Evolutionary conservation across 2,113 vertebrate genomes (phyloP).

Genomic region (Cyprinodon tularosa): DNA sequence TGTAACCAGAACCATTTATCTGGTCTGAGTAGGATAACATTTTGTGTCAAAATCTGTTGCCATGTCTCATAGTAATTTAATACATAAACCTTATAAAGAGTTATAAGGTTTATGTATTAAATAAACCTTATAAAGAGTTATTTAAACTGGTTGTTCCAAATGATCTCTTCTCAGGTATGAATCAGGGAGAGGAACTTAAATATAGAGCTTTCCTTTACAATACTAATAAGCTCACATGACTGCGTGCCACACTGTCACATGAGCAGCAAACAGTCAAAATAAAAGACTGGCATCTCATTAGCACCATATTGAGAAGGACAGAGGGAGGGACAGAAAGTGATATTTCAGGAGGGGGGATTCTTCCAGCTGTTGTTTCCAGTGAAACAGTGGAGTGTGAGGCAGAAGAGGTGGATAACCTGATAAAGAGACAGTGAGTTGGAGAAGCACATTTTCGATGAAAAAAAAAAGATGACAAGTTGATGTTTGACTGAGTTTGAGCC

Average conservation of each 20-base stretch:
- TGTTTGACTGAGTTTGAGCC: conserved; percentile 43
- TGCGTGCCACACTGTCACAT: conserved; percentile 61
- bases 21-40: too few relatives aligned
- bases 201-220: too few relatives aligned
- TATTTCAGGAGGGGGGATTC: conserved; percentile 56
- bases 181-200: too few relatives aligned
- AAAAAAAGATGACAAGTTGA: conserved; percentile 30
- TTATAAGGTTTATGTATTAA: too few relatives aligned
- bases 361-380: conserved; percentile 70
- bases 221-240: conserved; percentile 73
- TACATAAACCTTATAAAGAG: too few relatives aligned
- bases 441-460: conserved; percentile 34
- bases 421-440: conserved; percentile 20
- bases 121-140: too few relatives aligned
- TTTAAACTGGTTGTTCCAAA: too few relatives aligned
- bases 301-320: conserved; percentile 74
- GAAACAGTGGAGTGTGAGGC: conserved; percentile 37
- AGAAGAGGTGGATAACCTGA: conserved; percentile 21
- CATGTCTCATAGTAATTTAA: too few relatives aligned
- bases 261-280: conserved; percentile 55
- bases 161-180: too few relatives aligned
- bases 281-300: conserved; percentile 73
- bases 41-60: too few relatives aligned
- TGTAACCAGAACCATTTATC: too few relatives aligned
- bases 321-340: conserved; percentile 50